These are phyloP conservation scores for Uria lomvia DNA, from an alignment of 2,113 vertebrate species.

Conservation along the genomic window DNA sequence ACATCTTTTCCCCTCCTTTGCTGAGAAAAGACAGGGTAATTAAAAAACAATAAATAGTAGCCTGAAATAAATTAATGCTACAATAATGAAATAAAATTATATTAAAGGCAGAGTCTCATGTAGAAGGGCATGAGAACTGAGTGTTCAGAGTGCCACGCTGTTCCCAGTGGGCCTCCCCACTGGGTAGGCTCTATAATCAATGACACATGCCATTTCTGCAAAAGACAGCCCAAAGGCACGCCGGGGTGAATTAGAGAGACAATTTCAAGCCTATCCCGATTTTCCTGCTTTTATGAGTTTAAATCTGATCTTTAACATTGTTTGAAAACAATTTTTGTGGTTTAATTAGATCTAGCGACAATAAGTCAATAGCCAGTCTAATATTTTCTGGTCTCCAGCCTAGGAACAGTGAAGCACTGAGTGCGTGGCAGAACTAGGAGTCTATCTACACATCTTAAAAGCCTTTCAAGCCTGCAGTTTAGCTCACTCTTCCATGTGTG, in stretches of 20 bases:
- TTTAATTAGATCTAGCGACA: neutral
- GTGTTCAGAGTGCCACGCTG: neutral
- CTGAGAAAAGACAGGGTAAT: neutral
- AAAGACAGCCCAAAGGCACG: neutral
- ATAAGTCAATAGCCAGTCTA: neutral
- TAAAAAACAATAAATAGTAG: neutral
- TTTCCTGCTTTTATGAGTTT: slow-evolving; percentile 1
- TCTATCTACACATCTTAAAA: neutral
- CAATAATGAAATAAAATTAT: neutral
- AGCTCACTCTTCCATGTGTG: neutral
- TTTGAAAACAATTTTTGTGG: slow-evolving; percentile 5
- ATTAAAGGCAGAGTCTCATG: neutral
- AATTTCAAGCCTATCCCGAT: neutral
- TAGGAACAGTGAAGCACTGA: neutral
- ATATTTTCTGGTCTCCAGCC: neutral
- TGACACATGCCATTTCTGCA: neutral
- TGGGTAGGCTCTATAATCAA: neutral
- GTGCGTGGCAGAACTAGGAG: neutral
- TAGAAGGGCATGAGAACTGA: neutral
- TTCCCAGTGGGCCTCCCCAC: neutral
- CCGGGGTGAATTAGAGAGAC: neutral
- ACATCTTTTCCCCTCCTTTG: neutral
- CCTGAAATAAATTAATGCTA: neutral
- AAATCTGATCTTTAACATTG: neutral
- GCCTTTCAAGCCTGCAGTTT: neutral